A percentile compares a stretch with the other conserved stretches of the same genome.
Evolutionary conservation across 2,113 vertebrate species (phyloP).

Genomic region (Polypterus bichir): DNA sequence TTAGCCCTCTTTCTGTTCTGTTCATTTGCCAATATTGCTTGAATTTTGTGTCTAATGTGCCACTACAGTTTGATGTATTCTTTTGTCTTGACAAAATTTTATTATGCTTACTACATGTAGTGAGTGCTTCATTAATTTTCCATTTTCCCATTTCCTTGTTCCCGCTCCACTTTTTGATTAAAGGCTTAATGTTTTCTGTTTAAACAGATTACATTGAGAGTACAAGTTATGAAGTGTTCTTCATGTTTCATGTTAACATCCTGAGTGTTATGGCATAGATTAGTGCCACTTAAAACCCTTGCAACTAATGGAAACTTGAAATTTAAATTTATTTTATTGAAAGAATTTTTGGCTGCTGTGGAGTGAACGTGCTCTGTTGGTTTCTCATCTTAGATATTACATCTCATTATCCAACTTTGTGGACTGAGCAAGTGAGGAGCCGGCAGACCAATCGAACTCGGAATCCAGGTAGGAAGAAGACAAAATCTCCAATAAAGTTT

Average conservation of each 20-base stretch:
- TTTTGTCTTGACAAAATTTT: too few relatives aligned
- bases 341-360: not conserved
- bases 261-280: too few relatives aligned
- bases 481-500: too few relatives aligned
- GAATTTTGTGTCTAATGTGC: too few relatives aligned
- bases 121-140: too few relatives aligned
- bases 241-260: not conserved
- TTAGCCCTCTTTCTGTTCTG: too few relatives aligned
- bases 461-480: constrained; percentile 59
- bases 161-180: too few relatives aligned
- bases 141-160: too few relatives aligned
- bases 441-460: constrained; percentile 85
- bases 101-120: too few relatives aligned
- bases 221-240: not conserved
- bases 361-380: not conserved
- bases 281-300: too few relatives aligned
- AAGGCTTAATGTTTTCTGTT: not conserved
- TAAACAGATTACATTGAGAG: not conserved
- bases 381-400: constrained; percentile 61
- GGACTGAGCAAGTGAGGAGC: constrained; percentile 90
- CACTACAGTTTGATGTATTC: too few relatives aligned
- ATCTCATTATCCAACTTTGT: constrained; percentile 81
- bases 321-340: not conserved
- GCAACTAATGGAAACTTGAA: not conserved
- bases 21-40: too few relatives aligned